Evolutionary conservation across 2,113 vertebrate genomes (phyloP).

Genomic region (Chlamydotis undulata): DNA sequence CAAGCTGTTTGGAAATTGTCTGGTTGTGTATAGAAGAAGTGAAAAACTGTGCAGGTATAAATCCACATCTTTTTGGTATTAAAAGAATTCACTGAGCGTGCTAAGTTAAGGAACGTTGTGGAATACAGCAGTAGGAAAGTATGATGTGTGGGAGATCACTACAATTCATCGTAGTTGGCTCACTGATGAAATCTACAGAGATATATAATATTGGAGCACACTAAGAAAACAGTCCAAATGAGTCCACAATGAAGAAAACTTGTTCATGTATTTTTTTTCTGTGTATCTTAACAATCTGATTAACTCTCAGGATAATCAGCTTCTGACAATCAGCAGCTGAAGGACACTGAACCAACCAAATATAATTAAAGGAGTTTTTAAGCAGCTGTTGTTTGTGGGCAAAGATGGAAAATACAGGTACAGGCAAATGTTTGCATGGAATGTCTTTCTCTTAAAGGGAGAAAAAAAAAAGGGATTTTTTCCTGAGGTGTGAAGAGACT

Average conservation of each 20-base stretch:
- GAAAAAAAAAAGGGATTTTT: not conserved
- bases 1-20: not conserved
- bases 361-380: constrained; percentile 33
- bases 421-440: not conserved
- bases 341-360: not conserved
- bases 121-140: not conserved
- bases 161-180: not conserved
- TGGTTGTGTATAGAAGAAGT: not conserved
- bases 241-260: not conserved
- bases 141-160: not conserved
- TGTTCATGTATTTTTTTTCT: not conserved
- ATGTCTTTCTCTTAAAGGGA: constrained; percentile 59
- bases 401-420: not conserved
- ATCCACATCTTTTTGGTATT: not conserved
- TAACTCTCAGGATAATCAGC: constrained; percentile 33
- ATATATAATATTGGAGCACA: not conserved
- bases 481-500: constrained; percentile 8
- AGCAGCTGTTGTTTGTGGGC: not conserved
- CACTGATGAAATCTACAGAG: not conserved
- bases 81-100: not conserved
- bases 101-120: not conserved
- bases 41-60: not conserved
- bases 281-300: constrained; percentile 9
- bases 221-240: not conserved
- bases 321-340: not conserved